Evolutionary conservation across 2,888 invertebrate genomes (phyloP), one percentile per base, ranked within the genome.

Genomic region (Plusia festucae): DNA sequence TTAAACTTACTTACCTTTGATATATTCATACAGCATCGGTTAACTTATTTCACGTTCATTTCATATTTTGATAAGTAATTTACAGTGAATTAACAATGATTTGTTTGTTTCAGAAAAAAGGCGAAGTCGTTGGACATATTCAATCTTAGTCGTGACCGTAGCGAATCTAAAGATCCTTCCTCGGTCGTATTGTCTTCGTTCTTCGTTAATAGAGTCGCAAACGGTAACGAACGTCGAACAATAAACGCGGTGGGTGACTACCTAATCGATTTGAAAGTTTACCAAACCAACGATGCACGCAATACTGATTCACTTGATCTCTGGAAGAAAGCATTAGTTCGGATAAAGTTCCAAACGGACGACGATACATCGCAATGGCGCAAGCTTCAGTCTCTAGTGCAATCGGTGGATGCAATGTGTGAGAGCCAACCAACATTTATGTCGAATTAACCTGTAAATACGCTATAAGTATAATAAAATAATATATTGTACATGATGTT

Each of bases 151-250:
- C 51, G 22, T 51, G 22, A 20, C 22, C 13, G 20, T 51, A 20
- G 51, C 22, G 51, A 51, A 51, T 20, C 51, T 20, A 51, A 51
- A 51, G 20, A 51, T 51, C 18, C 51, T 51, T 51, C 51, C 20
- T 51, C 51, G 22, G 18, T 20, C 51, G 51, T 13, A 51, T 20
- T 51, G 51, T 51, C 51, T 20, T 51, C 22, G 51, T 22, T 20
- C 51, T 51, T 51, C 51, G 51, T 51, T 51, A 51, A 51, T 51
- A 51, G 51, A 51, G 51, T 62, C n/a, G 40, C 40, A 15, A n/a
- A 40, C 40, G 34, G 40, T 40, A 40, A 40, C n/a, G 40, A 40
- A 40, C 40, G 40, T 15, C 40, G 40, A 40, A 40, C n/a, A 40
- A 15, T n/a, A 40, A 40, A 40, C 40, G 40, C 40, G 40, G 40